phyloP scores from a whole-genome alignment of 1,140 invertebrate genomes.

The Drosophila bifasciata region DNA sequence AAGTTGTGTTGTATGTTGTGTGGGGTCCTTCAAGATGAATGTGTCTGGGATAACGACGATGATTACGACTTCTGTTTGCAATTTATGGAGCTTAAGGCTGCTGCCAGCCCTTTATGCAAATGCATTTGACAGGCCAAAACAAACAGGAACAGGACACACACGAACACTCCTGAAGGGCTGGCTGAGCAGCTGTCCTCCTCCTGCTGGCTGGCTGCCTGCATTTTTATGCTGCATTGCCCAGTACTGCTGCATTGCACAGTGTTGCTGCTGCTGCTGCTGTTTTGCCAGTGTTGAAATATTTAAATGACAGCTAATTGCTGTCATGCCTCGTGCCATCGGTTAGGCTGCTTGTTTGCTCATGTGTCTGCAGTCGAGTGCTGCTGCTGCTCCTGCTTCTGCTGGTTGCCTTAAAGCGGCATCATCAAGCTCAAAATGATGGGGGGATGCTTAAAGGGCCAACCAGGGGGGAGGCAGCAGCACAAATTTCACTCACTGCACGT shows the following conservation, averaged over 20 bases:
- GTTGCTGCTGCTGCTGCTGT: too few species aligned
- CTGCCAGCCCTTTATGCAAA: conserved; percentile 48
- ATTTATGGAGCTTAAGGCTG: conserved; percentile 49
- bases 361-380: conserved; percentile 65
- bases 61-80: conserved; percentile 33
- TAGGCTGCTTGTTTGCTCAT: conserved; percentile 62
- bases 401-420: too few species aligned
- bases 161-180: conserved; percentile 11
- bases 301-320: conserved; percentile 82
- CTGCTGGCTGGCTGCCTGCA: conserved; percentile 31
- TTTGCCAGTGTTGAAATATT: conserved; percentile 70
- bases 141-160: conserved; percentile 23
- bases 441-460: conserved; percentile 8
- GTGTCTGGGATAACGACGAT: conserved; percentile 13
- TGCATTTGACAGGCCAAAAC: conserved; percentile 59
- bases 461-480: conserved; percentile 17
- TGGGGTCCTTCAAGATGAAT: conserved; percentile 62
- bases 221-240: conserved; percentile 56
- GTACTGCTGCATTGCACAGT: too few species aligned
- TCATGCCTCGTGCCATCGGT: conserved; percentile 25
- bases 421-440: too few species aligned
- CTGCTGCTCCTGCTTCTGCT: neutral
- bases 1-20: conserved; percentile 72
- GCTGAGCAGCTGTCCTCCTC: neutral
- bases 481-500: conserved; percentile 53